Base-by-base conservation (phyloP, 2,113 vertebrate species). In the Rhizomys pruinosus region DNA sequence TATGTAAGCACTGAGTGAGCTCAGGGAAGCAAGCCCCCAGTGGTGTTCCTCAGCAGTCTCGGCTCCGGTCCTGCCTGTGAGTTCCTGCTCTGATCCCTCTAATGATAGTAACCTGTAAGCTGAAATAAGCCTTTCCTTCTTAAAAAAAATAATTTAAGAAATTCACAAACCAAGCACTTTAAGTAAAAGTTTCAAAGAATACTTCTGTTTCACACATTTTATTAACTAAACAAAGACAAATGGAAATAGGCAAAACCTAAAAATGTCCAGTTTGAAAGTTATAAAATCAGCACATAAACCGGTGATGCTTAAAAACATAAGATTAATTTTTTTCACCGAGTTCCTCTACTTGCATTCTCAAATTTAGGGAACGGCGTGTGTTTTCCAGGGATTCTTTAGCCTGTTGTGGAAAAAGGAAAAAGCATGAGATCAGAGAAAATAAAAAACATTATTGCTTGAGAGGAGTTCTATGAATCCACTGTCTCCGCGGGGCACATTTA, bases 381-480 rank as follows among this genome's bases (percentile, higher is more conserved):
- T 97, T 98, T 84, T 92, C 98, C 93, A 99, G 97, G 82, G 99
- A 98, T 59, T 98, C 98, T 96, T 99, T 98, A 76, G 98, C 98
- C 99, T 99, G 97, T 84, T 16, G 3, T 3, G 34, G 29, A 64
- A 97, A 66, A 92, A 68, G 96, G 68, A 84, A 86, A 80, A 42
- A 59, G 34, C n/a, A 57, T 2, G 0, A 23, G 32, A n/a, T 82
- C 74, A 93, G 77, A 90, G 29, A 34, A 76, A 61, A 72, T 22
- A 87, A 23, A 20, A 9, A 22, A 29, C 32, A 9, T 37, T 22
- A 7, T 22, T 66, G 29, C 57, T 42, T 5, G 32, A n/a, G 47
- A 42, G 7, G 76, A 68, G 13, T 5, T 25, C 27, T 37, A 27
- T 34, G 57, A 27, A 71, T 20, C 69, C 29, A 74, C 2, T n/a